phyloP scores from a whole-genome alignment of 1,140 invertebrate species.

The Microplitis mediator region DNA sequence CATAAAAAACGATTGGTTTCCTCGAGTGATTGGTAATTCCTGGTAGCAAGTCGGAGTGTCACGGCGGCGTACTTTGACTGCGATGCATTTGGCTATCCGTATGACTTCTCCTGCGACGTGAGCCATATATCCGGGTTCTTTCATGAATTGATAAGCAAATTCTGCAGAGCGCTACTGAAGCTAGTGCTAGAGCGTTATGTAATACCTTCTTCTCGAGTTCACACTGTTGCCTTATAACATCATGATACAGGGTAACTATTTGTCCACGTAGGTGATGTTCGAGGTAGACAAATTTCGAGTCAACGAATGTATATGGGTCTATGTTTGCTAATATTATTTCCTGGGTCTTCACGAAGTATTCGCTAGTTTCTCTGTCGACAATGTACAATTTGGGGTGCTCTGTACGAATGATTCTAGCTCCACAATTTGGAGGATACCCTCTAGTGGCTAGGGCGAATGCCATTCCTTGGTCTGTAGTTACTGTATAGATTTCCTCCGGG shows the following conservation, averaged over 20 bases:
- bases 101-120: slow-evolving; percentile 36
- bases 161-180: no score
- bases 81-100: slow-evolving; percentile 36
- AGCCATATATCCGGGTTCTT: slow-evolving; percentile 36
- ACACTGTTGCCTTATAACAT: no score
- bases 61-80: slow-evolving; percentile 22
- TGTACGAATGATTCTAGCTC: slow-evolving; percentile 7
- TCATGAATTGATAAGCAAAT: slow-evolving; percentile 38
- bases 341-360: not conserved
- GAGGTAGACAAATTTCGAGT: not conserved
- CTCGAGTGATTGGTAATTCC: slow-evolving; percentile 20
- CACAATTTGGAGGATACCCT: not conserved
- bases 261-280: no score
- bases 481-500: not conserved
- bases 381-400: not conserved
- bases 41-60: slow-evolving; percentile 23
- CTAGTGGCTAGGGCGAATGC: slow-evolving; percentile 18
- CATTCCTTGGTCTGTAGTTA: not conserved
- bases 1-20: slow-evolving; percentile 28
- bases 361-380: not conserved
- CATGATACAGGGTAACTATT: no score
- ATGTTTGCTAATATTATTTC: not conserved
- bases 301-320: slow-evolving; percentile 8
- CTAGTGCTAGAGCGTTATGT: no score
- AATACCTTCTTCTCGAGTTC: no score